Percentiles rank a stretch among this genome's conserved stretches.
These are phyloP conservation scores for Brienomyrus longianalis DNA, from an alignment of 2,113 vertebrate species.

Conservation along the genomic window DNA sequence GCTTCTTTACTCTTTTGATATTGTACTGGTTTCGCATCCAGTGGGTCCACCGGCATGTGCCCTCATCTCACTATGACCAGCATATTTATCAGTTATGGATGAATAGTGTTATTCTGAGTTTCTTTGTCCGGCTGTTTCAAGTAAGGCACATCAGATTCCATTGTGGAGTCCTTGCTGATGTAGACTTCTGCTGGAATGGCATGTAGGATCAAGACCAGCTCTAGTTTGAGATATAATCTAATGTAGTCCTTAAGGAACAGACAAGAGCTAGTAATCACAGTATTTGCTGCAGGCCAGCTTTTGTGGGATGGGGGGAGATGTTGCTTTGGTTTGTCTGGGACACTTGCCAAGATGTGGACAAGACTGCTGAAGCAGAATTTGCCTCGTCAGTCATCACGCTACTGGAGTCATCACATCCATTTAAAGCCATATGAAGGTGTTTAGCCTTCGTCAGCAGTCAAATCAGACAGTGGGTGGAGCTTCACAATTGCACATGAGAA, in stretches of 20 bases:
- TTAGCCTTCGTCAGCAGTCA: neutral
- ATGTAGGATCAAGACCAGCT: neutral
- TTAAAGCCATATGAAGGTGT: neutral
- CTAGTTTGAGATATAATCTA: neutral
- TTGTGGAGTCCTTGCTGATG: neutral
- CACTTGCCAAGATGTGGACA: neutral
- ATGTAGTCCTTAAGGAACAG: neutral
- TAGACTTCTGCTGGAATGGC: neutral
- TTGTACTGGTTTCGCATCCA: neutral
- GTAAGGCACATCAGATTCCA: neutral
- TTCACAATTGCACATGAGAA: neutral
- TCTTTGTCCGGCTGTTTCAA: neutral
- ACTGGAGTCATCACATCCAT: neutral
- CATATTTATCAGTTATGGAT: neutral
- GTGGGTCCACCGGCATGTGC: neutral
- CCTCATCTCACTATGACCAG: neutral
- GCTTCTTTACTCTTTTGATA: neutral
- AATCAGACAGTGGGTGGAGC: neutral
- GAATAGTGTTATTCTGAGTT: neutral
- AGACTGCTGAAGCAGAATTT: neutral
- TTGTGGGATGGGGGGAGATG: neutral
- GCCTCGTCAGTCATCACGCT: neutral
- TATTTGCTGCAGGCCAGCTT: neutral
- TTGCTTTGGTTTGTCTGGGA: neutral
- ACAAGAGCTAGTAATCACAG: neutral